Conservation (phyloP, 2,888 invertebrate species). For the Incurvaria masculella region DNA sequence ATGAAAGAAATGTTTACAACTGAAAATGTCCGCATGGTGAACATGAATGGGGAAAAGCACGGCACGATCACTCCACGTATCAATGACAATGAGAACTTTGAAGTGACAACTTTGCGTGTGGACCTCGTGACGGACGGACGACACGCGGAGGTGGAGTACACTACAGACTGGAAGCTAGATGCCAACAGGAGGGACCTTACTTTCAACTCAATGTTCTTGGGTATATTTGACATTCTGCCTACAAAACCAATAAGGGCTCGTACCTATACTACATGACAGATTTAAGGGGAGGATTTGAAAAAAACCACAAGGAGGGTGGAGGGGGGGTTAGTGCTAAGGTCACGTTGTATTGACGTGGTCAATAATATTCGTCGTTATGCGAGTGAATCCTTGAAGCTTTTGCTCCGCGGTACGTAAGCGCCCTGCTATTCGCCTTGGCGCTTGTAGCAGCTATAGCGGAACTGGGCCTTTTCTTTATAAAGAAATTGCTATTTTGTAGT, state of each 20-base stretch:
- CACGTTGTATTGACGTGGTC: no score
- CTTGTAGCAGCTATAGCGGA: no score
- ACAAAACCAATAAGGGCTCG: not conserved
- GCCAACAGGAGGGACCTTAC: constrained; percentile 95
- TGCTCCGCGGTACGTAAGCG: no score
- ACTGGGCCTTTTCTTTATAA: no score
- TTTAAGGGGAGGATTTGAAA: not conserved
- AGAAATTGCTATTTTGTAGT: no score
- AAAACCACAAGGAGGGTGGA: no score
- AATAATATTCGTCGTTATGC: no score
- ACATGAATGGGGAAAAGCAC: constrained; percentile 88
- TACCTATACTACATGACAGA: not conserved
- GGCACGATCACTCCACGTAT: constrained; percentile 96
- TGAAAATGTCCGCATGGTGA: constrained; percentile 88
- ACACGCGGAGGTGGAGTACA: constrained; percentile 93
- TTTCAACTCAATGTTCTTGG: constrained; percentile 96
- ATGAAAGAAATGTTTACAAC: constrained; percentile 91
- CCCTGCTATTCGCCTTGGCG: no score
- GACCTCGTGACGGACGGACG: constrained; percentile 92
- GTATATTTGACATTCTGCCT: no score
- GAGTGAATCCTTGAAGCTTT: no score
- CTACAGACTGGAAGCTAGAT: constrained; percentile 90
- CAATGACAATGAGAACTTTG: constrained; percentile 92
- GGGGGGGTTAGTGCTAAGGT: not conserved
- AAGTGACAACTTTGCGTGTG: constrained; percentile 90